These are phyloP conservation scores for Macaria liturata DNA, from an alignment of 2,888 invertebrate species.

Conservation along the genomic window DNA sequence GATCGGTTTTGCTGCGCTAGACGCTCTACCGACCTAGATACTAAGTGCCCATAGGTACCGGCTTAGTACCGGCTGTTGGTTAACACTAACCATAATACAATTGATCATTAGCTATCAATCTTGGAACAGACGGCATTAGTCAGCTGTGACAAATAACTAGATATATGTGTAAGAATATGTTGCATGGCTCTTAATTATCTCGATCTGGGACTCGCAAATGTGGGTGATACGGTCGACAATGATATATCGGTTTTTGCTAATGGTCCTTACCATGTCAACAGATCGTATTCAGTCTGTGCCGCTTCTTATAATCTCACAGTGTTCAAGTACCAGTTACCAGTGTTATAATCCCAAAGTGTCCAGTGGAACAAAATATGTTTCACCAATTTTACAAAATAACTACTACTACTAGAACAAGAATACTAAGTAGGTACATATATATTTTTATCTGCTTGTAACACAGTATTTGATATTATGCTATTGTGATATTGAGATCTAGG, in stretches of 20 bases:
- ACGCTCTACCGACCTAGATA: slow-evolving; percentile 29
- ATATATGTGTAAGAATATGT: slow-evolving; percentile 9
- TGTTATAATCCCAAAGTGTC: too few relatives aligned
- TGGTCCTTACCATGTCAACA: slow-evolving; percentile 5
- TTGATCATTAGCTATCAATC: slow-evolving; percentile 43
- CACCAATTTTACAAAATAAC: too few relatives aligned
- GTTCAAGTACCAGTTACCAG: too few relatives aligned
- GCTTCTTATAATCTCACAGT: too few relatives aligned
- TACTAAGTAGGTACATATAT: too few relatives aligned
- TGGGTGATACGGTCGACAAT: slow-evolving; percentile 41
- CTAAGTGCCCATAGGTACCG: slow-evolving; percentile 15
- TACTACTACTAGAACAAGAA: too few relatives aligned
- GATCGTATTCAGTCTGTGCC: neutral
- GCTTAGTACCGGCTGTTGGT: slow-evolving; percentile 8
- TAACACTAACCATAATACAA: slow-evolving; percentile 41
- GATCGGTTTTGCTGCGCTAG: slow-evolving; percentile 37
- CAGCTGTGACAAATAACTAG: slow-evolving; percentile 42
- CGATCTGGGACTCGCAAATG: slow-evolving; percentile 31
- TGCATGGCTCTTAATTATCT: slow-evolving; percentile 13
- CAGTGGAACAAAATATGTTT: too few relatives aligned
- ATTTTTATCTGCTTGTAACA: too few relatives aligned
- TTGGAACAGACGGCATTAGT: slow-evolving; percentile 24
- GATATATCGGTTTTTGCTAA: too few relatives aligned
- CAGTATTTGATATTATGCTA: too few relatives aligned
- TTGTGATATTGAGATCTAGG: too few relatives aligned